Evolutionary conservation across 2,113 vertebrate species (phyloP), one percentile per base, ranked within the genome.

Genomic region (Mobula hypostoma): DNA sequence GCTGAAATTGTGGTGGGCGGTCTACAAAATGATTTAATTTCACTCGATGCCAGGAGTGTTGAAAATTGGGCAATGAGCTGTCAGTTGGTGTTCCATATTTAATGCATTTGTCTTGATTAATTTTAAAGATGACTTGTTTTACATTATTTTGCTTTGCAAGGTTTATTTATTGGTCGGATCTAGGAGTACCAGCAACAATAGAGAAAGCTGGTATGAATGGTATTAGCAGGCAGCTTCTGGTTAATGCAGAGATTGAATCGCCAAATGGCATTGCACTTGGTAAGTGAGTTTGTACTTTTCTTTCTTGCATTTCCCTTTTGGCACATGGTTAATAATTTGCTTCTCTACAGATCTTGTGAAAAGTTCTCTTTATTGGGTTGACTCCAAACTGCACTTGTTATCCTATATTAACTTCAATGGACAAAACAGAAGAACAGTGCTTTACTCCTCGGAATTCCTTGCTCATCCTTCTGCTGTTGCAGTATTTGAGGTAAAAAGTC

Each of bases 371-470:
- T 93, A 93, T 74, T 93, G 91, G 91, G 70, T 93, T 76, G 91
- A 93, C 24, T 93, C 91, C 0, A 93, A 93, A 40, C 91, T 93
- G 21, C 91, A 93, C 40, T 40, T 11, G 2, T 6, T 93, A 32
- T 74, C 70, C 15, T 74, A 70, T 56, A 70, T 93, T 14, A 70
- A 93, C 40, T 24, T 93, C 2, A 56, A 56, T 76, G 91, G 91
- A 56, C 68, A 93, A 74, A 36, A 56, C 70, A 96, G 97, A 40
- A 93, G 91, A 56, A 74, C 70, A 27, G 91, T 74, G 3, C 68
- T 93, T 15, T 93, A 29, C 70, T 93, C 91, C 2, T 97, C 97
- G 0, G 36, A 93, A 56, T 93, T 93, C 36, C 91, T 93, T 74
- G 91, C 40, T 74, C 91, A 72, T 56, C 91, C 91, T 7, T 93